A percentile compares a stretch with the other conserved stretches of the same genome.
phyloP scores from a whole-genome alignment of 2,888 invertebrate species.

The Cylloceria caligata region DNA sequence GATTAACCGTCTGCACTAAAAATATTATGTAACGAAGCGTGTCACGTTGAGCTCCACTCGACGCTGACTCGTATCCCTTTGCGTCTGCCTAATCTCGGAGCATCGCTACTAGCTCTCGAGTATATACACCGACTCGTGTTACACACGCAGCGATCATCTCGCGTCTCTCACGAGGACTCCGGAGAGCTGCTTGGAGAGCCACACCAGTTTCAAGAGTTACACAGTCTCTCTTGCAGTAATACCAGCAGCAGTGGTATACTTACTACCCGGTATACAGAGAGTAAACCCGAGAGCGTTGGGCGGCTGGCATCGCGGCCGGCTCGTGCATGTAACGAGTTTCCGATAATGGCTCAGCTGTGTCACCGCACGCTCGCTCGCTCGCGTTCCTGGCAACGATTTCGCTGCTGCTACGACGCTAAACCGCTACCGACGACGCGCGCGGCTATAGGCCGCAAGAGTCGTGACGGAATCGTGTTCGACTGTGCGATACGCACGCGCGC shows the following conservation, averaged over 20 bases:
- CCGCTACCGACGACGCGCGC: slow-evolving; percentile 43
- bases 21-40: not conserved
- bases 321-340: slow-evolving; percentile 84
- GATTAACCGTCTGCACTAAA: not conserved
- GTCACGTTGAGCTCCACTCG: not conserved
- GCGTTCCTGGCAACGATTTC: slow-evolving; percentile 65
- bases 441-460: slow-evolving; percentile 64
- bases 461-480: slow-evolving; percentile 54
- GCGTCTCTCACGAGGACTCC: slow-evolving; percentile 43
- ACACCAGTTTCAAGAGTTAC: slow-evolving; percentile 32
- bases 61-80: slow-evolving; percentile 4
- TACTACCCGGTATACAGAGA: slow-evolving; percentile 10
- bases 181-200: slow-evolving; percentile 13
- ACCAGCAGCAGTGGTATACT: not conserved
- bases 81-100: slow-evolving; percentile 13
- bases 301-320: slow-evolving; percentile 79
- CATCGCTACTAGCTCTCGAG: slow-evolving; percentile 24
- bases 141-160: slow-evolving; percentile 26
- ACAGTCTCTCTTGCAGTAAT: slow-evolving; percentile 32
- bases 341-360: slow-evolving; percentile 84
- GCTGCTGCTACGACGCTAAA: slow-evolving; percentile 52
- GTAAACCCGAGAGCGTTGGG: slow-evolving; percentile 58
- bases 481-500: slow-evolving; percentile 7
- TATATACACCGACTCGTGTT: slow-evolving; percentile 9
- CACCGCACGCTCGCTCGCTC: slow-evolving; percentile 67